Evolutionary conservation across 2,888 invertebrate species (phyloP), one percentile per base, ranked within the genome.

Genomic region (Leptopterna dolabrata): DNA sequence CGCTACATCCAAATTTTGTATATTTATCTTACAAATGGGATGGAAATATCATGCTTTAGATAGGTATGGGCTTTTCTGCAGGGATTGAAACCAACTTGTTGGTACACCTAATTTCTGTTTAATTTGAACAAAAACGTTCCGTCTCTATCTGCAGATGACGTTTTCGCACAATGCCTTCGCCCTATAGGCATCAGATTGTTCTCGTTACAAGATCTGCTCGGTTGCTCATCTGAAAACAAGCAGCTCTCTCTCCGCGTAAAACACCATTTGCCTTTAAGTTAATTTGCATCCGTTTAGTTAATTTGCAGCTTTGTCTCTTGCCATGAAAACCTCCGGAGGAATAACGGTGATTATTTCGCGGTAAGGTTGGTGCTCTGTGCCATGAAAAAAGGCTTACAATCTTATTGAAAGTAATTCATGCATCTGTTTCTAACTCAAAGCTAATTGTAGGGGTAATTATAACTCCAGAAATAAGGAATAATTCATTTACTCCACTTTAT

Each of bases 201-300:
- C 45, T 45, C 45, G 1, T 45, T 45, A 45, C 45, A 45, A 45
- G 16, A 45, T 16, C 11, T 9, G 45, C 29, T 27, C 29, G 24
- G 16, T 29, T 30, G 3, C 76, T 76, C 76, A 29, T 76, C 29
- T 76, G 11, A 76, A 76, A 76, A 29, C 16, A n/a, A 9, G 30
- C 30, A 14, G 14, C 45, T 45, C 1, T 16, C 16, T 9, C 45
- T 45, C 45, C 11, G 45, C 76, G 16, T 27, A 76, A 76, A 36
- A 36, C 76, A 30, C 29, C 29, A 29, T 30, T 76, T 30, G 29
- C 13, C 27, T 36, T 24, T 16, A 16, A 30, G 36, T 16, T 76
- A 30, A 76, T 76, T 76, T 76, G 76, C 24, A 76, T 76, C 29
- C 76, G 76, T 76, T 76, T 76, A 13, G 76, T 76, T 76, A 76